Base-by-base conservation (phyloP, 2,888 invertebrate species). In the Lepidochrysops patricia region DNA sequence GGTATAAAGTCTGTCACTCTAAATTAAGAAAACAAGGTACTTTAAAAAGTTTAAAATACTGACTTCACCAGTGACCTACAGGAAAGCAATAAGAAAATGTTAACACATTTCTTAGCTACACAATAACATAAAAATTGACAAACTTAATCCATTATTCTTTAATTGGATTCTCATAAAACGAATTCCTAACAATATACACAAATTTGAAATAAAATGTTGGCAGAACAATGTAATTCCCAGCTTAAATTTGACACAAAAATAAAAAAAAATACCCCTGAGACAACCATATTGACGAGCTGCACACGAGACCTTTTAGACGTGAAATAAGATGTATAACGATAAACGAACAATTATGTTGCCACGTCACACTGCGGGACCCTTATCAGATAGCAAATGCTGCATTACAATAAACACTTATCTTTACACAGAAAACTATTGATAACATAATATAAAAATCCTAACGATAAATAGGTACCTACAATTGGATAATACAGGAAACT, bases 321-420 rank as follows among this genome's bases (percentile, higher is more conserved):
- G 65, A 62, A 68, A 65, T 66, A 66, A 63, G 61, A 60, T 57
- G 48, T 15, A 60, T 50, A 59, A 34, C 85, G 79, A 80, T 80
- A 75, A 71, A 75, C 59, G 43, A 67, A 64, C 81, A 84, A 86
- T 84, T 83, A 65, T 71, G 69, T n/a, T n/a, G 74, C 61, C 77
- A 76, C 86, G 88, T 88, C 88, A 88, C 70, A 86, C 84, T 88
- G 88, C 88, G 84, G 84, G 72, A 73, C 75, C 76, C 70, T 63
- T 62, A 64, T 67, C 50, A 67, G 79, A 79, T 82, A 83, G 68
- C 63, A 72, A 79, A 76, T 84, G 75, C 86, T 82, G 87, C 87
- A 85, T 77, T 80, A 77, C 74, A 77, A 74, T 77, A 72, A 70
- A 72, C 68, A 67, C 32, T 75, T 80, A 84, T 82, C 80, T 71